These are phyloP conservation scores for Daktulosphaira vitifoliae DNA, from an alignment of 1,140 invertebrate species.

Conservation along the genomic window DNA sequence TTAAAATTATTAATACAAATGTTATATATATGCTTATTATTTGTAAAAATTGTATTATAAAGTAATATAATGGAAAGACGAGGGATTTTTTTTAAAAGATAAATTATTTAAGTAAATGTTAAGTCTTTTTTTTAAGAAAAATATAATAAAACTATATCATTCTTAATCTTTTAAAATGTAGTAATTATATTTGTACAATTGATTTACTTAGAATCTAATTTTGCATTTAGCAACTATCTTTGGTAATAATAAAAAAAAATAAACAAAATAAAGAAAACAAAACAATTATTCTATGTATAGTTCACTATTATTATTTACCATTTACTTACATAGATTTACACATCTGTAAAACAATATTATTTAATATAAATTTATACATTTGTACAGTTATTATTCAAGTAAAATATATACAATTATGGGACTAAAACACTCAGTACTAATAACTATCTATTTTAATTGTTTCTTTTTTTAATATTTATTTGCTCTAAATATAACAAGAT, in stretches of 20 bases:
- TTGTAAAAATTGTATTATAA: slow-evolving; percentile 26
- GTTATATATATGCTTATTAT: too few relatives aligned
- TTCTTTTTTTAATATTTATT: too few relatives aligned
- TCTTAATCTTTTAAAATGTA: not conserved
- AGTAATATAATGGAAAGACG: slow-evolving; percentile 32
- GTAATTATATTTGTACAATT: slow-evolving; percentile 19
- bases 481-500: too few relatives aligned
- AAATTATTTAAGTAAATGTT: slow-evolving; percentile 5
- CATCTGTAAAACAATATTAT: slow-evolving; percentile 10
- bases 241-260: slow-evolving; percentile 12
- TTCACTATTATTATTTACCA: slow-evolving; percentile 2
- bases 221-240: slow-evolving; percentile 23
- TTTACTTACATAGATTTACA: slow-evolving; percentile 9
- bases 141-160: not conserved
- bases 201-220: slow-evolving; percentile 24
- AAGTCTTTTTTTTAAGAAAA: slow-evolving; percentile 29
- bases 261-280: slow-evolving; percentile 7
- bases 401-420: too few relatives aligned
- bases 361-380: not conserved
- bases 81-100: slow-evolving; percentile 25
- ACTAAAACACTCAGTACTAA: too few relatives aligned
- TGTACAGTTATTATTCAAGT: not conserved
- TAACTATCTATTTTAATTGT: too few relatives aligned
- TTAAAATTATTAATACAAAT: too few relatives aligned
- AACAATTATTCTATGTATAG: slow-evolving; percentile 16